A percentile compares a stretch with the other conserved stretches of the same genome.
Evolutionary conservation across 64 coral and sea anemone genomes (phyloP).

Genomic region (Pachyseris speciosa): DNA sequence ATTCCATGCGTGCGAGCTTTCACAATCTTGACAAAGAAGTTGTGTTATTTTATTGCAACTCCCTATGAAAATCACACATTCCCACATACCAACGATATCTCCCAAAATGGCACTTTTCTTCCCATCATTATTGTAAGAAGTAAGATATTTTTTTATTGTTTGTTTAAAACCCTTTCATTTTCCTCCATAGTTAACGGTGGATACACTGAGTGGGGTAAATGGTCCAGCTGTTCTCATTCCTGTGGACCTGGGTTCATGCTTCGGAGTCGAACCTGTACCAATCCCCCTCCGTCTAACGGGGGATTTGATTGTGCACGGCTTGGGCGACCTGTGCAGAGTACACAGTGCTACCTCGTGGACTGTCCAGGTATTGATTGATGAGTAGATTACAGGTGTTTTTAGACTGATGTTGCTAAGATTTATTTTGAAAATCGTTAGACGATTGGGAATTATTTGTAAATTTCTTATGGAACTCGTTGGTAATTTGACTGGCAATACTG

Average conservation of each 20-base stretch:
- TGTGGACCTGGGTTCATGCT: constrained; percentile 80
- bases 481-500: too few species aligned
- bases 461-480: too few species aligned
- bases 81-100: not conserved
- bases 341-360: constrained; percentile 73
- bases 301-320: constrained; percentile 87
- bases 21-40: too few species aligned
- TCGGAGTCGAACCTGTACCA: constrained; percentile 79
- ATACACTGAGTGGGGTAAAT: constrained; percentile 72
- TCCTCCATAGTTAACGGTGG: constrained; percentile 66
- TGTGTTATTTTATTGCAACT: too few species aligned
- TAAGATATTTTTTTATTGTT: not conserved
- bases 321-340: constrained; percentile 63
- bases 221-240: constrained; percentile 67
- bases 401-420: too few species aligned
- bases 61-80: too few species aligned
- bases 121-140: not conserved
- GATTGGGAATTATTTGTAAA: too few species aligned
- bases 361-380: constrained; percentile 97
- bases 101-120: not conserved
- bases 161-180: not conserved
- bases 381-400: too few species aligned
- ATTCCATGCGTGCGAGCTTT: too few species aligned
- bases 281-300: constrained; percentile 79
- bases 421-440: too few species aligned